phyloP scores from a whole-genome alignment of 2,113 vertebrate genomes.

The Picathartes gymnocephalus region DNA sequence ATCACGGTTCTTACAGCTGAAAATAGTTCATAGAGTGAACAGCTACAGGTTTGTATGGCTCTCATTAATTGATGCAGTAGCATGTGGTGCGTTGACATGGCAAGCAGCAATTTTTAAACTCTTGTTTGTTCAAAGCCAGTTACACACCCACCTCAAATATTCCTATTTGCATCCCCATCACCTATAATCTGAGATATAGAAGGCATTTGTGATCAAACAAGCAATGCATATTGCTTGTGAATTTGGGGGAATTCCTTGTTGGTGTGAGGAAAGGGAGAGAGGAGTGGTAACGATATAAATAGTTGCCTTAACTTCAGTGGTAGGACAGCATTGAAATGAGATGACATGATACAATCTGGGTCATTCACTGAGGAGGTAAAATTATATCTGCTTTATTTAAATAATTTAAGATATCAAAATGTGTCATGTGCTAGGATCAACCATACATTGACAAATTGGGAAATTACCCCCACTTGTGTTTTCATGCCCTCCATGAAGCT shows the following conservation, averaged over 20 bases:
- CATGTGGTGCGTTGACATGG: not conserved
- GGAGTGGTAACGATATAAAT: not conserved
- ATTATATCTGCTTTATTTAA: not conserved
- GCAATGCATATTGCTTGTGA: not conserved
- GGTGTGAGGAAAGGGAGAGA: not conserved
- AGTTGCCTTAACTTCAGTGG: not conserved
- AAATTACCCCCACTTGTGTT: not conserved
- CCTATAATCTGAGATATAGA: not conserved
- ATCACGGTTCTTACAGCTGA: not conserved
- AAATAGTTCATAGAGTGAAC: not conserved
- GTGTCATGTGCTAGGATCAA: not conserved
- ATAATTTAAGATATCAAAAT: not conserved
- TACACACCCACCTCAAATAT: constrained; percentile 18
- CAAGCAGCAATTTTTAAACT: constrained; percentile 11
- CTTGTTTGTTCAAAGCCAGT: constrained; percentile 9
- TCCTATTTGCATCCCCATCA: not conserved
- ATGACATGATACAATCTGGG: not conserved
- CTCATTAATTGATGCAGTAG: not conserved
- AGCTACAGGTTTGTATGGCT: not conserved
- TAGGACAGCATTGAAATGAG: not conserved
- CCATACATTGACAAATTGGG: not conserved
- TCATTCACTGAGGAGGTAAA: not conserved
- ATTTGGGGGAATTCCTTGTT: not conserved
- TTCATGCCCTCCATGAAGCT: not conserved
- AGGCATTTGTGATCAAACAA: constrained; percentile 15